Percentiles rank a stretch among this genome's conserved stretches.
Evolutionary conservation across 2,888 invertebrate genomes (phyloP).

Genomic region (Syrista parreyssii): DNA sequence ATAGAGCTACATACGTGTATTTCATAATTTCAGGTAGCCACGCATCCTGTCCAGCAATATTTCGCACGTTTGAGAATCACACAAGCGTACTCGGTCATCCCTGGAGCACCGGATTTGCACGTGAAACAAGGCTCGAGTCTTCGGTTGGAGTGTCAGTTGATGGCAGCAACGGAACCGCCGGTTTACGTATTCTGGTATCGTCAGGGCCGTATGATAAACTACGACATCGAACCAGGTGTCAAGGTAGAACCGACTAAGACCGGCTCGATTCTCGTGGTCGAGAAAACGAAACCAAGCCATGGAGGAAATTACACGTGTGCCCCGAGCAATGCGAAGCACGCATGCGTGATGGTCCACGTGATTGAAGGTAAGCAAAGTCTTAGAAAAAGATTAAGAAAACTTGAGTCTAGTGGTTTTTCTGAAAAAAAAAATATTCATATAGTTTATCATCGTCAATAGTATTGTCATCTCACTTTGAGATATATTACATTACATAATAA

Average conservation of each 20-base stretch:
- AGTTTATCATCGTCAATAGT: neutral
- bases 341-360: slow-evolving; percentile 60
- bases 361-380: slow-evolving; percentile 52
- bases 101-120: slow-evolving; percentile 61
- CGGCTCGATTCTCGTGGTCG: slow-evolving; percentile 57
- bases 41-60: slow-evolving; percentile 57
- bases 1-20: neutral
- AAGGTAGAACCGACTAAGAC: slow-evolving; percentile 56
- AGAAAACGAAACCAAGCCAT: slow-evolving; percentile 58
- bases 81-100: slow-evolving; percentile 60
- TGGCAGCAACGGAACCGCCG: slow-evolving; percentile 58
- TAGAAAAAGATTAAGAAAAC: neutral
- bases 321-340: slow-evolving; percentile 57
- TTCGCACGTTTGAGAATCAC: slow-evolving; percentile 56
- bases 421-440: neutral
- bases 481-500: too few species aligned
- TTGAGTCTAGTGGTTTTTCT: neutral
- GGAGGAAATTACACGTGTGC: slow-evolving; percentile 61
- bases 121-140: slow-evolving; percentile 62
- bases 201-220: slow-evolving; percentile 61
- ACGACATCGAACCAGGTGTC: slow-evolving; percentile 62
- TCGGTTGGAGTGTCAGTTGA: slow-evolving; percentile 58
- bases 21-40: slow-evolving; percentile 44
- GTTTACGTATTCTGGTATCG: slow-evolving; percentile 63
- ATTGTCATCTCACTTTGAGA: too few species aligned